Evolutionary conservation across 2,888 invertebrate species (phyloP).

Genomic region (Physocephala rufipes): DNA sequence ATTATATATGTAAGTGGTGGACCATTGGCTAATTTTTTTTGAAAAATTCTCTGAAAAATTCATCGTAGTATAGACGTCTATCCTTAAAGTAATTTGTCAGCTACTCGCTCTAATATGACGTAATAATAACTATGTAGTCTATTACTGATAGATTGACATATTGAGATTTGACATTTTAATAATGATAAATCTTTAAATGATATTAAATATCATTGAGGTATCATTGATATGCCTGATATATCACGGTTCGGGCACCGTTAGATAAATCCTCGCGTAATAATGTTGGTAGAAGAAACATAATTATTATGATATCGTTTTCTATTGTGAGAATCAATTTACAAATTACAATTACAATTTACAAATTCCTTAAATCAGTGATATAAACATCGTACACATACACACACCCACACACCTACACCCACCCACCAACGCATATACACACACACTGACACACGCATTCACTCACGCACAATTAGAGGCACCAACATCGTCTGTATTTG

Average conservation of each 20-base stretch:
- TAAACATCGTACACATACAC: background rate
- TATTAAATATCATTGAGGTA: conserved; percentile 44
- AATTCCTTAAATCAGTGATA: background rate
- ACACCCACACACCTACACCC: background rate
- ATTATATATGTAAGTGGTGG: too few relatives aligned
- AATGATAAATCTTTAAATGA: conserved; percentile 46
- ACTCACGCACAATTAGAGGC: too few relatives aligned
- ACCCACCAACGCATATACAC: too few relatives aligned
- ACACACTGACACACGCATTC: too few relatives aligned
- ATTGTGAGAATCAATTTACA: background rate
- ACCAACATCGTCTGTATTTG: too few relatives aligned
- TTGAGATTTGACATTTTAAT: conserved; percentile 44
- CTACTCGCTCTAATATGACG: too few relatives aligned
- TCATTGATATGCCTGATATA: background rate
- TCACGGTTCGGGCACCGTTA: background rate
- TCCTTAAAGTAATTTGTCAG: too few relatives aligned
- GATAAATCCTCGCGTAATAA: background rate
- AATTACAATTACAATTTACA: background rate
- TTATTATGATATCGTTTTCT: background rate
- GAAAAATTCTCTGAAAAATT: too few relatives aligned
- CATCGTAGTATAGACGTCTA: too few relatives aligned
- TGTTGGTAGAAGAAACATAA: background rate
- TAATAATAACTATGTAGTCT: too few relatives aligned
- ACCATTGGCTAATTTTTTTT: too few relatives aligned
- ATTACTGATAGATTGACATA: background rate